Conservation (phyloP, 1,140 invertebrate genomes). For the Sitobion miscanthi region DNA sequence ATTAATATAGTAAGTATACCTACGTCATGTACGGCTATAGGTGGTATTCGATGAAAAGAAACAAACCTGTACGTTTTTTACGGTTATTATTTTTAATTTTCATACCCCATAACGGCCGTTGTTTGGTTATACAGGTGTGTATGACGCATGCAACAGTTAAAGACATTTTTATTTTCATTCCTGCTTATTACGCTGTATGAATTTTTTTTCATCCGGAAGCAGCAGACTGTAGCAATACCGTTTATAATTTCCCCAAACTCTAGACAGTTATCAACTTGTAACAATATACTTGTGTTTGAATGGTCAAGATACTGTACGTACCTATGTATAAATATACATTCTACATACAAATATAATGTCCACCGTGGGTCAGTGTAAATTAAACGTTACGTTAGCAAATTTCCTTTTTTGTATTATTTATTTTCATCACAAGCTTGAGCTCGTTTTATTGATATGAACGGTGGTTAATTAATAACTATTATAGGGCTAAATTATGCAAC, state of each 20-base stretch:
- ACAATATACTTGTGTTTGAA: not conserved
- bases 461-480: not conserved
- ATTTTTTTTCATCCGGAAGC: not conserved
- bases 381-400: not conserved
- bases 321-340: not conserved
- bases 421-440: not conserved
- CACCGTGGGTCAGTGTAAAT: not conserved
- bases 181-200: not conserved
- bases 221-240: not conserved
- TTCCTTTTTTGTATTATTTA: not conserved
- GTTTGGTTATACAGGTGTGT: not conserved
- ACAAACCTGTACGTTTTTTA: not conserved
- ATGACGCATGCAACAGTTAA: not conserved
- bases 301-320: not conserved
- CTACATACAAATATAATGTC: not conserved
- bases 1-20: not conserved
- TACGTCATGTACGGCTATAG: not conserved
- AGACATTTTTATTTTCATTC: conserved; percentile 10
- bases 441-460: not conserved
- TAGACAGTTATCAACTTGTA: not conserved
- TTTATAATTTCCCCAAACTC: not conserved
- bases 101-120: not conserved
- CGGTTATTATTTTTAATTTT: not conserved
- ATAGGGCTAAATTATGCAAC: not conserved
- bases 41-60: not conserved